Evolutionary conservation across 2,797 vertebrate genomes (phyloP).

Genomic region (Characodon lateralis): DNA sequence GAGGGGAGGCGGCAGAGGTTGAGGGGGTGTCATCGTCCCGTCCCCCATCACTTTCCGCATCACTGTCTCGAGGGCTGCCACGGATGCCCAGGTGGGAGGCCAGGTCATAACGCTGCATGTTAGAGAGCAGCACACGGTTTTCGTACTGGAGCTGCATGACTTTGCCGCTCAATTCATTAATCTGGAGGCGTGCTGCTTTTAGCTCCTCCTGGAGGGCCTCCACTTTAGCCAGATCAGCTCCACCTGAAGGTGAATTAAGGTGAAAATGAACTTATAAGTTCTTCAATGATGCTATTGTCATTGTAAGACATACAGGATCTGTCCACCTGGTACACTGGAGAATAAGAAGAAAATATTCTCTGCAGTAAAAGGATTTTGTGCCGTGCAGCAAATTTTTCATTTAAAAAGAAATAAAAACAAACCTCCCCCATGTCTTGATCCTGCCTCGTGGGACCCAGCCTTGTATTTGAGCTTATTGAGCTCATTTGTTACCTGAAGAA

Average conservation of each 20-base stretch:
- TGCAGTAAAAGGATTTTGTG: too few species aligned
- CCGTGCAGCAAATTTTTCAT: neutral
- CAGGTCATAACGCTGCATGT: conserved; percentile 99
- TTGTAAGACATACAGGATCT: too few species aligned
- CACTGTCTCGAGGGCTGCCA: conserved; percentile 93
- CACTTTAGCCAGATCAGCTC: conserved; percentile 85
- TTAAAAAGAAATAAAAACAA: conserved; percentile 28
- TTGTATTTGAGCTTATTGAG: conserved; percentile 98
- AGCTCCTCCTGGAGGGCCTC: conserved; percentile 96
- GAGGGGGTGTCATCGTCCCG: conserved; percentile 88
- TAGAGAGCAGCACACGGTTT: conserved; percentile 96
- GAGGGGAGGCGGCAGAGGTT: conserved; percentile 80
- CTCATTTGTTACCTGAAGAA: conserved; percentile 85
- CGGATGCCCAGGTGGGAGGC: conserved; percentile 96
- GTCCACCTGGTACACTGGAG: neutral
- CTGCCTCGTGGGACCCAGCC: conserved; percentile 88
- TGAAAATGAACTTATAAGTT: conserved; percentile 39
- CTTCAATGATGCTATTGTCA: conserved; percentile 7
- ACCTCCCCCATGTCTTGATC: conserved; percentile 87
- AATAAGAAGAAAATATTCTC: neutral
- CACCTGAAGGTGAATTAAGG: conserved; percentile 59
- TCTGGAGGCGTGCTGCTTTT: conserved; percentile 93
- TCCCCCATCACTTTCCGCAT: conserved; percentile 93
- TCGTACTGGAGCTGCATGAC: conserved; percentile 99
- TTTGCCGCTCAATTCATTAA: conserved; percentile 97